phyloP scores from a whole-genome alignment of 2,113 vertebrate genomes.

The Bos javanicus region DNA sequence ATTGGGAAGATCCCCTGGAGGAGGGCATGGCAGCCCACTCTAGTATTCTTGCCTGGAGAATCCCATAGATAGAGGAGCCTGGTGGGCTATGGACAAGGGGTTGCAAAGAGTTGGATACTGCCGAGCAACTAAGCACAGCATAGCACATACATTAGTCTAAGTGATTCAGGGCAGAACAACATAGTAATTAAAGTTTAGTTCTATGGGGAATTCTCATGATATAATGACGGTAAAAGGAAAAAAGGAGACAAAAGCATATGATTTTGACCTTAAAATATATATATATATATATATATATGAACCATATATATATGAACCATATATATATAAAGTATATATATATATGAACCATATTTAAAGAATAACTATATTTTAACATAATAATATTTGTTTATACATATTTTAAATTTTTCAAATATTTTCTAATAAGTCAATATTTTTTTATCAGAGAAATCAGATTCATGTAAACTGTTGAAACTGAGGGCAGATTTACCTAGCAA shows the following conservation, averaged over 20 bases:
- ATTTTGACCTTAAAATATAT: neutral
- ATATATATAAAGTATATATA: neutral
- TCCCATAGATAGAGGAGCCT: neutral
- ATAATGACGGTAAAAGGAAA: neutral
- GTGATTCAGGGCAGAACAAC: neutral
- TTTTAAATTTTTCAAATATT: neutral
- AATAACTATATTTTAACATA: neutral
- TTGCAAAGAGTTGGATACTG: neutral
- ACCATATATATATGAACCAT: neutral
- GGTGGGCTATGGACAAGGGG: neutral
- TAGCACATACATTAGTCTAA: neutral
- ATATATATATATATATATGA: neutral
- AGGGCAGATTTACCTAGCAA: neutral
- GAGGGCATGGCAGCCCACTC: neutral
- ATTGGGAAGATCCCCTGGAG: neutral
- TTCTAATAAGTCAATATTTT: neutral
- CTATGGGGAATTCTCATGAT: neutral
- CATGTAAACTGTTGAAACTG: neutral
- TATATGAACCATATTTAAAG: neutral
- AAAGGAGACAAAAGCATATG: neutral
- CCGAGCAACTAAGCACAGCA: neutral
- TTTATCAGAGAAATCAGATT: neutral
- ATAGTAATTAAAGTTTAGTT: neutral
- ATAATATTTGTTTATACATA: neutral
- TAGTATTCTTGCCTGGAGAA: neutral